Evolutionary conservation across 2,888 invertebrate species (phyloP).

Genomic region (Ethmia dodecea): DNA sequence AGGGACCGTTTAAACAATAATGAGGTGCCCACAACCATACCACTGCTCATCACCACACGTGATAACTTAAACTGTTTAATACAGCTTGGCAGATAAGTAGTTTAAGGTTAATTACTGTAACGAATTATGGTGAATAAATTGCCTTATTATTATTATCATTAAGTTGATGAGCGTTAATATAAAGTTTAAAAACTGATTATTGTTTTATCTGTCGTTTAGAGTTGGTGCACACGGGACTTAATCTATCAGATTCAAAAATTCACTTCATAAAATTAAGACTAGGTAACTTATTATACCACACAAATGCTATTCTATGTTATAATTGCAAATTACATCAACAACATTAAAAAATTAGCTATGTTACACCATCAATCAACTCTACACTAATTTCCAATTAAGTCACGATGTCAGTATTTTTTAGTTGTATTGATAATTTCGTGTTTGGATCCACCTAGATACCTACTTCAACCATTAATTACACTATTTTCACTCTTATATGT

Average conservation of each 20-base stretch:
- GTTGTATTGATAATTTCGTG: constrained; percentile 34
- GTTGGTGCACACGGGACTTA: no score
- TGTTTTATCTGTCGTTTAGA: no score
- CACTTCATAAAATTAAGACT: constrained; percentile 44
- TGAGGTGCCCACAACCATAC: no score
- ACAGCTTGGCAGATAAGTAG: no score
- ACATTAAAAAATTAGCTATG: constrained; percentile 70
- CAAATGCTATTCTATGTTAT: constrained; percentile 61
- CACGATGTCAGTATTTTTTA: constrained; percentile 40
- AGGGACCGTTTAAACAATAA: no score
- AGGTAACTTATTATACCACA: constrained; percentile 47
- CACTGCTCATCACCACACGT: no score
- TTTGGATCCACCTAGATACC: constrained; percentile 53
- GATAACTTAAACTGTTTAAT: no score
- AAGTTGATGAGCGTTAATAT: no score
- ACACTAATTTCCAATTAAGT: constrained; percentile 53
- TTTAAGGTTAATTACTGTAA: no score
- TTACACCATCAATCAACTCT: constrained; percentile 69
- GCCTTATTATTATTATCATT: no score
- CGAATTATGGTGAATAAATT: no score
- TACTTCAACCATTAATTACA: constrained; percentile 76
- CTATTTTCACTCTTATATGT: constrained; percentile 78
- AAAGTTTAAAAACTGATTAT: no score
- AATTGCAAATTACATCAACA: constrained; percentile 72
- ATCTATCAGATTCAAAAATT: constrained; percentile 21